Evolutionary conservation across 2,113 vertebrate species (phyloP).

Genomic region (Erinaceus europaeus): DNA sequence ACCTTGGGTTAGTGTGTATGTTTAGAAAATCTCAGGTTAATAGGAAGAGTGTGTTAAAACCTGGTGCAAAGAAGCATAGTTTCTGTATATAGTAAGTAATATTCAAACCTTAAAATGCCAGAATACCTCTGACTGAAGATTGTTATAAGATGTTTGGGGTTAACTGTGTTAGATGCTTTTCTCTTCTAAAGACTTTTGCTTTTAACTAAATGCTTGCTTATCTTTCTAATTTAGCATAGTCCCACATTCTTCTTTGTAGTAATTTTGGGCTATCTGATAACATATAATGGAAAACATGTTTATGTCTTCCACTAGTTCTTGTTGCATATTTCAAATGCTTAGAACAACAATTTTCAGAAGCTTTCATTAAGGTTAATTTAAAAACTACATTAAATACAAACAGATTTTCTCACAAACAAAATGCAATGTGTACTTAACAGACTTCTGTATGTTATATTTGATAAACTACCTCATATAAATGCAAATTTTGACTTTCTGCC

Average conservation of each 20-base stretch:
- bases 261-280: slow-evolving; percentile 91
- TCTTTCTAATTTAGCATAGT: slow-evolving; percentile 89
- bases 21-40: slow-evolving; percentile 54
- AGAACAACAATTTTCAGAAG: slow-evolving; percentile 92
- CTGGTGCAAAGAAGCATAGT: slow-evolving; percentile 46
- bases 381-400: slow-evolving; percentile 90
- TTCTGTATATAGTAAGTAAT: slow-evolving; percentile 33
- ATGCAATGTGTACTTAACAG: slow-evolving; percentile 90
- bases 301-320: slow-evolving; percentile 85
- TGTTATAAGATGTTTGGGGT: slow-evolving; percentile 81
- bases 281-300: slow-evolving; percentile 90
- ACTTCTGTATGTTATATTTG: slow-evolving; percentile 90
- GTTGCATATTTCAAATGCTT: slow-evolving; percentile 90
- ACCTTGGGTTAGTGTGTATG: not conserved
- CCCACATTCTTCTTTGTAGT: slow-evolving; percentile 88
- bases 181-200: slow-evolving; percentile 87
- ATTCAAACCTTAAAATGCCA: slow-evolving; percentile 59
- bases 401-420: slow-evolving; percentile 91
- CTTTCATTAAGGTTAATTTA: slow-evolving; percentile 91
- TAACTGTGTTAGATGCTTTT: slow-evolving; percentile 85
- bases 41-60: slow-evolving; percentile 15
- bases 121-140: slow-evolving; percentile 75
- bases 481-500: slow-evolving; percentile 91
- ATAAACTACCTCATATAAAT: slow-evolving; percentile 93
- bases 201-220: slow-evolving; percentile 89